Evolutionary conservation across 2,113 vertebrate genomes (phyloP).

Genomic region (Lagenorhynchus albirostris): DNA sequence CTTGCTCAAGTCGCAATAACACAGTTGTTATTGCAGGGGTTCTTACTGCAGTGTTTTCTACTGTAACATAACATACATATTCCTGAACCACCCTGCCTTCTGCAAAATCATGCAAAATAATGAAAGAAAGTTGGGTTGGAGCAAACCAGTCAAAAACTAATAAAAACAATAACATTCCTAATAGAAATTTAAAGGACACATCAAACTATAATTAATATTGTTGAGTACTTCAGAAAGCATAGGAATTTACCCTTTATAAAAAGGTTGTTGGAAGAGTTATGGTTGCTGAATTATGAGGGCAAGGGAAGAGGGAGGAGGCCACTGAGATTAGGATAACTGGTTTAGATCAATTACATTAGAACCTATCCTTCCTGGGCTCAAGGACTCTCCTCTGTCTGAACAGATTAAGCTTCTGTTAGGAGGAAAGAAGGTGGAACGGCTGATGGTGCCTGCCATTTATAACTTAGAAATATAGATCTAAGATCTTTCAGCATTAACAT

Average conservation of each 20-base stretch:
- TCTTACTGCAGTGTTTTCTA: not conserved
- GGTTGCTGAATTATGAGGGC: not conserved
- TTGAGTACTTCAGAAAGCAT: not conserved
- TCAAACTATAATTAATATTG: not conserved
- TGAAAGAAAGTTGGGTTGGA: not conserved
- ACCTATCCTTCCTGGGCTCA: not conserved
- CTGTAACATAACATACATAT: not conserved
- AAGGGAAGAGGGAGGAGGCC: not conserved
- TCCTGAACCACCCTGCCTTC: not conserved
- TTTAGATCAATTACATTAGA: not conserved
- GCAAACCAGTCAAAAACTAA: not conserved
- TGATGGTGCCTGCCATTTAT: not conserved
- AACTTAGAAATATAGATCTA: not conserved
- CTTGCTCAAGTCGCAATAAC: not conserved
- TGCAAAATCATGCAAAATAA: not conserved
- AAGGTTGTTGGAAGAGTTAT: not conserved
- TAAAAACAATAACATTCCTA: not conserved
- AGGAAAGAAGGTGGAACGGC: not conserved
- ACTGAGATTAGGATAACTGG: not conserved
- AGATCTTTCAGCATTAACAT: not conserved
- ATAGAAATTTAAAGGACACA: not conserved
- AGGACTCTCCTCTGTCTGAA: not conserved
- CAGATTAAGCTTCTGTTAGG: not conserved
- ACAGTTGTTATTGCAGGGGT: not conserved
- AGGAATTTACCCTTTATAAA: not conserved